These are phyloP conservation scores for Conus betulinus DNA, from an alignment of 1,140 invertebrate genomes.

Conservation along the genomic window DNA sequence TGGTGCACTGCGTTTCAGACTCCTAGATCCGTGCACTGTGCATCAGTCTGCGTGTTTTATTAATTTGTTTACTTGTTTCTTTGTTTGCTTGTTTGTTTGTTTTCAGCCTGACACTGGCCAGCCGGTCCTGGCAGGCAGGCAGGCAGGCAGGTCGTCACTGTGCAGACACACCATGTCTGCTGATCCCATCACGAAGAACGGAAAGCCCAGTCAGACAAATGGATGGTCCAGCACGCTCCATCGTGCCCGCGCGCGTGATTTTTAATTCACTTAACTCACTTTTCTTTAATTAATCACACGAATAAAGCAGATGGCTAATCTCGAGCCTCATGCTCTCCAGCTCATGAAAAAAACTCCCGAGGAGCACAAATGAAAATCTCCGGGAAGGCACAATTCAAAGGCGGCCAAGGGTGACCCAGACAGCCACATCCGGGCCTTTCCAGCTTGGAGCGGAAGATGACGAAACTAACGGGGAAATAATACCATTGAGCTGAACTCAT, in stretches of 20 bases:
- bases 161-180: neutral
- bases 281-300: neutral
- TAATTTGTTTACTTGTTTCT: neutral
- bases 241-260: neutral
- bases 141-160: neutral
- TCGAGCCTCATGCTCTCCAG: neutral
- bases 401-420: neutral
- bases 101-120: too few relatives aligned
- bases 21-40: neutral
- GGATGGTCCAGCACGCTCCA: neutral
- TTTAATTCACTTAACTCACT: constrained; percentile 4
- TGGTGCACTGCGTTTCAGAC: too few relatives aligned
- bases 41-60: too few relatives aligned
- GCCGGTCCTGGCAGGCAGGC: too few relatives aligned
- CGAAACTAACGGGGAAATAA: neutral
- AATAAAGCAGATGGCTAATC: constrained; percentile 2
- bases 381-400: neutral
- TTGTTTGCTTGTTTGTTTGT: too few relatives aligned
- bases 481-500: constrained; percentile 21
- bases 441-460: neutral
- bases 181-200: too few relatives aligned
- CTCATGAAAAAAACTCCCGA: neutral
- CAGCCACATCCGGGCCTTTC: neutral
- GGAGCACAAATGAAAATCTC: neutral
- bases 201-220: too few relatives aligned